A percentile compares a stretch with the other conserved stretches of the same genome.
phyloP scores from a whole-genome alignment of 2,797 vertebrate genomes.

The Anguilla megastoma region DNA sequence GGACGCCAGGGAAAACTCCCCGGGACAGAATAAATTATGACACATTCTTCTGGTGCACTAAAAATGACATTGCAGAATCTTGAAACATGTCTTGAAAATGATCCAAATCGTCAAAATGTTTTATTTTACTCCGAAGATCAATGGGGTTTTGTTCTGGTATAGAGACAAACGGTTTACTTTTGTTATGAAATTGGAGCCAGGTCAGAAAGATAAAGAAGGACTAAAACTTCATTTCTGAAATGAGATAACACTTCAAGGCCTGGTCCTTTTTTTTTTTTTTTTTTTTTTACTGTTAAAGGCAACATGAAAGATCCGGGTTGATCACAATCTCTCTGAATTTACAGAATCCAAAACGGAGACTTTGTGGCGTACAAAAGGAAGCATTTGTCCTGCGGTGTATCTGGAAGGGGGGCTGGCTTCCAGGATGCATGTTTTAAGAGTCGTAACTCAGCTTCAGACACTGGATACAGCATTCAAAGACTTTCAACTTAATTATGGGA shows the following conservation, averaged over 20 bases:
- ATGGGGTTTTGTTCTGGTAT: neutral
- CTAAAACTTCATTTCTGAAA: neutral
- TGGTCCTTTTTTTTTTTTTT: neutral
- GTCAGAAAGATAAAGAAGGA: neutral
- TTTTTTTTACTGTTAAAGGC: neutral
- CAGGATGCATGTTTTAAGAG: constrained; percentile 41
- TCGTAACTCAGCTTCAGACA: constrained; percentile 33
- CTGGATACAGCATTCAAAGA: constrained; percentile 38
- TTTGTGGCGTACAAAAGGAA: neutral
- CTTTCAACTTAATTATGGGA: constrained; percentile 48
- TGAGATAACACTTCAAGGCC: neutral
- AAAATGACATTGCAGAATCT: neutral
- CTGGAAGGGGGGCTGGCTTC: constrained; percentile 30
- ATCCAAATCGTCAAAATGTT: neutral
- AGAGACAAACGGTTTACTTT: neutral
- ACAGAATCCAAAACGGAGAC: neutral
- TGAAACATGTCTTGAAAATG: neutral
- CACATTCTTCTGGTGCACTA: constrained; percentile 13
- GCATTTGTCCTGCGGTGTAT: constrained; percentile 22
- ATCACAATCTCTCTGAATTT: neutral
- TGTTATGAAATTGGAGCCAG: neutral
- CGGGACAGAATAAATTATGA: neutral
- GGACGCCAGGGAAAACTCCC: neutral
- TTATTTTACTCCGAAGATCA: neutral
- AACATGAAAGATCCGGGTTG: neutral